Percentiles rank a stretch among this genome's conserved stretches.
These are phyloP conservation scores for Montipora foliosa DNA, from an alignment of 64 coral and sea anemone species.

Conservation along the genomic window DNA sequence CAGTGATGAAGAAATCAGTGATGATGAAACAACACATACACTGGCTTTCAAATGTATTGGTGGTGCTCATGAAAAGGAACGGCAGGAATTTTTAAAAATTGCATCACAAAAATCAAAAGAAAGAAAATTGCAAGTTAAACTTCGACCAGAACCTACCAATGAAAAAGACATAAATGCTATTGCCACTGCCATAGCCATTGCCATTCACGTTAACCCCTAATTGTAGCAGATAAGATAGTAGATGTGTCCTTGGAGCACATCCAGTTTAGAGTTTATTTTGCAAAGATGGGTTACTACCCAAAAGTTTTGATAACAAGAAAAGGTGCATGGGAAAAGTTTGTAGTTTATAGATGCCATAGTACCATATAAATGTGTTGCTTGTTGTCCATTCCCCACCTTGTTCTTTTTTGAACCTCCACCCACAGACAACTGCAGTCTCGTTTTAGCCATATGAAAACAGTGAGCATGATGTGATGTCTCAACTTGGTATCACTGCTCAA, in stretches of 20 bases:
- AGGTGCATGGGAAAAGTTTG: constrained; percentile 51
- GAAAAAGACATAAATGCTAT: constrained; percentile 62
- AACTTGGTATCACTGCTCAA: too few relatives aligned
- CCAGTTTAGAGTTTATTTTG: constrained; percentile 37
- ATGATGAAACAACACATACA: constrained; percentile 58
- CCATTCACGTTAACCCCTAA: not conserved
- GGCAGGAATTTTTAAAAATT: constrained; percentile 60
- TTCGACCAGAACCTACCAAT: constrained; percentile 50
- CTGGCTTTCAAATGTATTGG: constrained; percentile 85
- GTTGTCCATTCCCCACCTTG: not conserved
- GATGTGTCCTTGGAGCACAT: constrained; percentile 4
- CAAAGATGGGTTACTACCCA: constrained; percentile 33
- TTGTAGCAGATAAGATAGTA: constrained; percentile 30
- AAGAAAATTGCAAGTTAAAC: not conserved
- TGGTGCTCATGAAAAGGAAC: constrained; percentile 44
- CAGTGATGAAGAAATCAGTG: not conserved
- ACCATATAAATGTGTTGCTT: not conserved
- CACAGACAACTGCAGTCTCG: not conserved
- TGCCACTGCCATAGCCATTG: constrained; percentile 19
- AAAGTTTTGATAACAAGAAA: constrained; percentile 43
- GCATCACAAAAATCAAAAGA: not conserved
- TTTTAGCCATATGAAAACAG: too few relatives aligned
- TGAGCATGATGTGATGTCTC: too few relatives aligned
- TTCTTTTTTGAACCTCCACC: too few relatives aligned
- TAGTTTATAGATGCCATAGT: constrained; percentile 24